phyloP scores from a whole-genome alignment of 2,113 vertebrate genomes.

The Anoplopoma fimbria region DNA sequence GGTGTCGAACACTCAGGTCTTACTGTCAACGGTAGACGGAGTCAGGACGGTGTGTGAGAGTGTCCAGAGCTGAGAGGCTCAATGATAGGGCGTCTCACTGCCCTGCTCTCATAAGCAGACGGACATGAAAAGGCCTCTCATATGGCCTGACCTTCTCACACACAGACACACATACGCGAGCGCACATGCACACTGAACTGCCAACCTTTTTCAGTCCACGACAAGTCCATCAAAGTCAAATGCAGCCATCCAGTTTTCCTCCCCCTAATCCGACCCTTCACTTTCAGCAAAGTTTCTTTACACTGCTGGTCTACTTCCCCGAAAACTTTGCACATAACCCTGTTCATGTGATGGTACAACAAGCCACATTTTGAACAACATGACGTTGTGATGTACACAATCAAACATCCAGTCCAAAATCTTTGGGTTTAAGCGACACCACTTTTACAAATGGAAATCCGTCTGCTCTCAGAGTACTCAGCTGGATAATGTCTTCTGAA shows the following conservation, averaged over 20 bases:
- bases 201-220: slow-evolving; percentile 12
- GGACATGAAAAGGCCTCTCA: slow-evolving; percentile 78
- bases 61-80: slow-evolving; percentile 19
- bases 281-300: background rate
- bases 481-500: background rate
- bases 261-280: background rate
- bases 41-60: slow-evolving; percentile 17
- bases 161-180: slow-evolving; percentile 26
- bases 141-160: slow-evolving; percentile 78
- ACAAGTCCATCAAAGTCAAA: slow-evolving; percentile 33
- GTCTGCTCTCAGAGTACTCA: background rate
- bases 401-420: background rate
- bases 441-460: background rate
- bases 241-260: background rate
- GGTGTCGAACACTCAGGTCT: slow-evolving; percentile 40
- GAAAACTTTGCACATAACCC: background rate
- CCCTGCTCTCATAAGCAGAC: slow-evolving; percentile 58
- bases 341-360: background rate
- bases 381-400: background rate
- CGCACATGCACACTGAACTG: slow-evolving; percentile 22
- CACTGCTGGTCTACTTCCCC: background rate
- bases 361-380: background rate
- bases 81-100: slow-evolving; percentile 43
- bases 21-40: background rate
- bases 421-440: background rate